Conservation (phyloP, 2,797 vertebrate species). For the Spondyliosoma cantharus region DNA sequence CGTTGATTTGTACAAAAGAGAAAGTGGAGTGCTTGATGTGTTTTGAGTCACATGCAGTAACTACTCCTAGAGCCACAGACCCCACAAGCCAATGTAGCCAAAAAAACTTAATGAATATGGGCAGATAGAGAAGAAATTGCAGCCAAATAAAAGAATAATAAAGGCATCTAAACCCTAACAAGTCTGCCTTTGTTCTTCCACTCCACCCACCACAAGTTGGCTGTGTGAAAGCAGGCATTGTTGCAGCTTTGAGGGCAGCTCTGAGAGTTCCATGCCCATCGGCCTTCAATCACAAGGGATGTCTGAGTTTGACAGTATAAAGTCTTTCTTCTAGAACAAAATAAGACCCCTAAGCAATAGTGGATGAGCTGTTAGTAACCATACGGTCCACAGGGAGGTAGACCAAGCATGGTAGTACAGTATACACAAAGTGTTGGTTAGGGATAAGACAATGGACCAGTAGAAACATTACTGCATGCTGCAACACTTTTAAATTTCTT, state of each 20-base stretch:
- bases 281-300: slow-evolving; percentile 84
- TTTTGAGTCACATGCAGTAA: slow-evolving; percentile 50
- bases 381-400: slow-evolving; percentile 76
- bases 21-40: slow-evolving; percentile 38
- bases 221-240: slow-evolving; percentile 74
- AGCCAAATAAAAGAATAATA: slow-evolving; percentile 83
- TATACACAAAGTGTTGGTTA: slow-evolving; percentile 78
- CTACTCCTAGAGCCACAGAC: slow-evolving; percentile 45
- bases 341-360: slow-evolving; percentile 84
- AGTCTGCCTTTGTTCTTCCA: slow-evolving; percentile 82
- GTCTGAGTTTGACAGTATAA: slow-evolving; percentile 85
- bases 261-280: slow-evolving; percentile 85
- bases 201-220: slow-evolving; percentile 81
- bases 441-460: slow-evolving; percentile 76
- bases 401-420: slow-evolving; percentile 73
- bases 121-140: slow-evolving; percentile 74
- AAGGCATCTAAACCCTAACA: slow-evolving; percentile 82
- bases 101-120: slow-evolving; percentile 75
- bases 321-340: slow-evolving; percentile 84
- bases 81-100: slow-evolving; percentile 56
- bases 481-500: slow-evolving; percentile 59
- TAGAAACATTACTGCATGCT: slow-evolving; percentile 65
- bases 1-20: slow-evolving; percentile 42
- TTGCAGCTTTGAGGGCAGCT: slow-evolving; percentile 84
- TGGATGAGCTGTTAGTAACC: slow-evolving; percentile 83